These are phyloP conservation scores for Tadarida brasiliensis DNA, from an alignment of 2,797 vertebrate genomes.

Conservation along the genomic window DNA sequence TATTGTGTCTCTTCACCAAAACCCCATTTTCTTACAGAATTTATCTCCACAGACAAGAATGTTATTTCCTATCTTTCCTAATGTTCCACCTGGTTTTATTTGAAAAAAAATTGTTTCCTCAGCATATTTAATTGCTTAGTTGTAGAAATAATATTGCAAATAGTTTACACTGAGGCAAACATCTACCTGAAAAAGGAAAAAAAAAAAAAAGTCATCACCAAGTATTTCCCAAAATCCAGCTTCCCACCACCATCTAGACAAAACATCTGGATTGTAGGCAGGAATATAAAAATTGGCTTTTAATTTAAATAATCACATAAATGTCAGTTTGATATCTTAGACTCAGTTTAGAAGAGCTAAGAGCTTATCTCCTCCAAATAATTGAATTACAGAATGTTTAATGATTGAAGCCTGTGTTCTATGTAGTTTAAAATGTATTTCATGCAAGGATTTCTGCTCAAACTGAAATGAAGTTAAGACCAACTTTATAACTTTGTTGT, in stretches of 20 bases:
- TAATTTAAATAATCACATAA: constrained; percentile 13
- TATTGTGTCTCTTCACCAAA: not conserved
- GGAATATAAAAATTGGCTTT: constrained; percentile 7
- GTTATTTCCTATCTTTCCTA: not conserved
- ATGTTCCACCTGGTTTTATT: not conserved
- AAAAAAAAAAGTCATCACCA: not conserved
- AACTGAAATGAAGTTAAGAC: not conserved
- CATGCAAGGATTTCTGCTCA: not conserved
- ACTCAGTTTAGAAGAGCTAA: constrained; percentile 1
- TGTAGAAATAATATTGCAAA: not conserved
- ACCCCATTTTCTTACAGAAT: not conserved
- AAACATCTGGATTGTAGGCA: not conserved
- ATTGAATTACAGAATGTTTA: not conserved
- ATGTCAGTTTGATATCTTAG: not conserved
- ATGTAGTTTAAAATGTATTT: constrained; percentile 1
- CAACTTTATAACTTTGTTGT: not conserved
- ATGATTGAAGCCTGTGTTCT: not conserved
- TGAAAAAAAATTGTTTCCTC: not conserved
- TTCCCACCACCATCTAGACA: not conserved
- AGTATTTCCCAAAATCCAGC: not conserved
- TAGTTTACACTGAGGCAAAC: not conserved
- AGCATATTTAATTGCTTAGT: not conserved
- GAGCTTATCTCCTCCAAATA: not conserved
- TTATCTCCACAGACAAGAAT: not conserved
- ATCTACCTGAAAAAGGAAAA: not conserved